These are phyloP conservation scores for Oenanthe melanoleuca DNA, from an alignment of 2,113 vertebrate species.

Conservation along the genomic window DNA sequence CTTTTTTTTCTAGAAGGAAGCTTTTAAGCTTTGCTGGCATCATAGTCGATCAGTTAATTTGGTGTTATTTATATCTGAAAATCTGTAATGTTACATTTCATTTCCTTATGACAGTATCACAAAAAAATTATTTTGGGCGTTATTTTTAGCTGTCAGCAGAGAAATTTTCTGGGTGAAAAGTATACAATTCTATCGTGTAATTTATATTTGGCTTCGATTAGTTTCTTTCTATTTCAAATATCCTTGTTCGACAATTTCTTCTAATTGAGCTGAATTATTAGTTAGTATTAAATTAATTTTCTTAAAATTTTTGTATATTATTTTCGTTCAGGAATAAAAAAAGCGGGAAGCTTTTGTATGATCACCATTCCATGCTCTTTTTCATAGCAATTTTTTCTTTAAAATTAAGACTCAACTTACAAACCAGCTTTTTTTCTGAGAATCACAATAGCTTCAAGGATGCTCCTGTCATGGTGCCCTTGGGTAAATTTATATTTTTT, in stretches of 20 bases:
- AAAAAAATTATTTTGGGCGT: neutral
- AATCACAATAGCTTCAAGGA: neutral
- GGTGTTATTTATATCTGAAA: slow-evolving; percentile 16
- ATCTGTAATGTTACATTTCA: neutral
- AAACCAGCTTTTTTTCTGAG: neutral
- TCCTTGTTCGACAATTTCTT: neutral
- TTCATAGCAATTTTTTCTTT: neutral
- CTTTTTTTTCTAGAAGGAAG: neutral
- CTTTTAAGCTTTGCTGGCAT: neutral
- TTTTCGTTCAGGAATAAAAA: neutral
- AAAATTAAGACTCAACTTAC: neutral
- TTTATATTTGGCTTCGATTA: neutral
- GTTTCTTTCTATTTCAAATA: neutral
- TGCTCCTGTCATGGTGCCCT: neutral
- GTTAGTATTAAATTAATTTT: neutral
- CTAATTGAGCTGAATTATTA: neutral
- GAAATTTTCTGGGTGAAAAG: neutral
- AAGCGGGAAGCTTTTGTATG: neutral
- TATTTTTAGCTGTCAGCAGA: neutral
- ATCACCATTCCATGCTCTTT: neutral
- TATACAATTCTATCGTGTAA: neutral
- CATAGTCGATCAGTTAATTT: neutral
- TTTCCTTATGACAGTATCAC: neutral
- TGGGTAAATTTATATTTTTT: neutral
- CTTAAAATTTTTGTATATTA: neutral